A percentile compares a stretch with the other conserved stretches of the same genome.
Evolutionary conservation across 2,888 invertebrate species (phyloP).

Genomic region (Hemicrepidius hirtus): DNA sequence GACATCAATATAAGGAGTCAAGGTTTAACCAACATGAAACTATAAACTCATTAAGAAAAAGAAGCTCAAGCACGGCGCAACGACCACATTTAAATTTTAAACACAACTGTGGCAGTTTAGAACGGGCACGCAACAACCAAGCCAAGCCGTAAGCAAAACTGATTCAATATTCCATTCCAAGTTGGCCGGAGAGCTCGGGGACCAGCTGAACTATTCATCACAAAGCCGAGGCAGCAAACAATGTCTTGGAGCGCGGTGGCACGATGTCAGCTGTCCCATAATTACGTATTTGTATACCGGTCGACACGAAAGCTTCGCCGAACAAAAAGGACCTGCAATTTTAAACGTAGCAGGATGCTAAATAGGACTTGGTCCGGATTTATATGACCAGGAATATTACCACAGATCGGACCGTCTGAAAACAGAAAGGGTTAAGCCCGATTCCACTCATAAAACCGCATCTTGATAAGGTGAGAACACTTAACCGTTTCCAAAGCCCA

Average conservation of each 20-base stretch:
- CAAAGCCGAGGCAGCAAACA: constrained; percentile 54
- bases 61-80: constrained; percentile 37
- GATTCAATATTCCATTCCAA: constrained; percentile 58
- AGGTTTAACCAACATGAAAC: constrained; percentile 14
- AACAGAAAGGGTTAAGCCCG: constrained; percentile 44
- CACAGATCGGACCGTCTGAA: constrained; percentile 41
- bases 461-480: constrained; percentile 55
- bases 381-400: constrained; percentile 39
- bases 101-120: constrained; percentile 45
- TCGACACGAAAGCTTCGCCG: constrained; percentile 35
- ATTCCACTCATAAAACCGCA: constrained; percentile 48
- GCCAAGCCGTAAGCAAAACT: constrained; percentile 53
- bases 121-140: constrained; percentile 43
- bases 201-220: constrained; percentile 58
- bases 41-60: constrained; percentile 38
- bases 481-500: constrained; percentile 27
- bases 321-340: constrained; percentile 48
- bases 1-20: constrained; percentile 13
- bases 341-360: constrained; percentile 44
- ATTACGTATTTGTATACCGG: constrained; percentile 58
- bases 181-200: constrained; percentile 47
- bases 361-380: constrained; percentile 38
- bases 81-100: constrained; percentile 50
- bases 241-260: constrained; percentile 56
- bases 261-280: constrained; percentile 59